Evolutionary conservation across 2,113 vertebrate species (phyloP).

Genomic region (Mungos mungo): DNA sequence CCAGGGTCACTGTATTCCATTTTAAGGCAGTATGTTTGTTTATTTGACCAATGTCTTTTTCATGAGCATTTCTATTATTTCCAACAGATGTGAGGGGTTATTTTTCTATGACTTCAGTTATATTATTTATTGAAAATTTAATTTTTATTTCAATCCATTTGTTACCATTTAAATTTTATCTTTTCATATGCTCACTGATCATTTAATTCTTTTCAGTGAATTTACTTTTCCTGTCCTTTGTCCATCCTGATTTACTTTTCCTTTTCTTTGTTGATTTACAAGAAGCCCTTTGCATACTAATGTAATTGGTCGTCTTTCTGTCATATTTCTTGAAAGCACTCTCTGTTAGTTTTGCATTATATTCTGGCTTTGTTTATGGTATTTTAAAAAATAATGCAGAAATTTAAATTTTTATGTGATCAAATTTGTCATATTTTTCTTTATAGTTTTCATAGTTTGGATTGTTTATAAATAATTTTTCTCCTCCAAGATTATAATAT

Average conservation of each 20-base stretch:
- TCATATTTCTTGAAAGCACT: neutral
- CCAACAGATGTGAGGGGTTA: neutral
- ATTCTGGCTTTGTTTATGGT: neutral
- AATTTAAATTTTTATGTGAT: neutral
- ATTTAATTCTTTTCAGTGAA: neutral
- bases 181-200: neutral
- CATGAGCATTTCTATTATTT: too few relatives aligned
- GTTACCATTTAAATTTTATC: neutral
- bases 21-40: too few relatives aligned
- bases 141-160: neutral
- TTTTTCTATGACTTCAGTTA: neutral
- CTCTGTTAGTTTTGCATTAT: neutral
- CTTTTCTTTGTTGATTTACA: neutral
- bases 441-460: neutral
- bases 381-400: neutral
- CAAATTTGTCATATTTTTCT: neutral
- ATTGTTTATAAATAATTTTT: neutral
- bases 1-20: too few relatives aligned
- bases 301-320: neutral
- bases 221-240: neutral
- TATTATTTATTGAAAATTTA: neutral
- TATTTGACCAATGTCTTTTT: too few relatives aligned
- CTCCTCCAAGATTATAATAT: neutral
- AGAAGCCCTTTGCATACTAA: neutral
- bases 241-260: neutral